These are phyloP conservation scores for Bolinopsis microptera DNA, from an alignment of 37 sponge, comb jelly and placozoan genomes.

Conservation along the genomic window DNA sequence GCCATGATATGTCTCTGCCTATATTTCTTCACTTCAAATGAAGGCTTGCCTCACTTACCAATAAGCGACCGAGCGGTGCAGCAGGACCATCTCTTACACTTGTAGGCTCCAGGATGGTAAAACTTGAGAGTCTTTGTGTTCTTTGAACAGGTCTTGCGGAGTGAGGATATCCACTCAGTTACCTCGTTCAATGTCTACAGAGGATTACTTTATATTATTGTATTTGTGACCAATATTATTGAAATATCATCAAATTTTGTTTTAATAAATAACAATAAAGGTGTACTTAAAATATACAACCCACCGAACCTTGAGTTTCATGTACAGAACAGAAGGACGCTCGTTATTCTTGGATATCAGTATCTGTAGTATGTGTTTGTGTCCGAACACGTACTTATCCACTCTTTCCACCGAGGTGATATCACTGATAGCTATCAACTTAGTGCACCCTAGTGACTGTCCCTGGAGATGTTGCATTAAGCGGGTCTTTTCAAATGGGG, in stretches of 20 bases:
- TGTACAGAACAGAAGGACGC: slow-evolving; percentile 28
- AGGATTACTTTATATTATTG: not conserved
- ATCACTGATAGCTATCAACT: slow-evolving; percentile 52
- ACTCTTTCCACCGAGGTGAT: slow-evolving; percentile 53
- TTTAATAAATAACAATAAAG: too few relatives aligned
- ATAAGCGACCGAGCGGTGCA: slow-evolving; percentile 71
- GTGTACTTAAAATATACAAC: too few relatives aligned
- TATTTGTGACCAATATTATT: too few relatives aligned
- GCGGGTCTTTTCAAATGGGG: too few relatives aligned
- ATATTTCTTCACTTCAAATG: too few relatives aligned
- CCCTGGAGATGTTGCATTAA: too few relatives aligned
- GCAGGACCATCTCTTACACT: slow-evolving; percentile 88
- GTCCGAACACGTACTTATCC: slow-evolving; percentile 62
- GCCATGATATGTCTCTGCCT: too few relatives aligned
- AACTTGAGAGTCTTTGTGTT: slow-evolving; percentile 82
- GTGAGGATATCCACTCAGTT: slow-evolving; percentile 90
- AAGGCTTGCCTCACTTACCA: too few relatives aligned
- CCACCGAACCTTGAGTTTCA: slow-evolving; percentile 46
- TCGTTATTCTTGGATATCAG: slow-evolving; percentile 22
- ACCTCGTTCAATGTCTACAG: slow-evolving; percentile 84
- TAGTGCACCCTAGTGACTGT: not conserved
- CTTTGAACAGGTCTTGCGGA: slow-evolving; percentile 88
- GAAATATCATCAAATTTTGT: too few relatives aligned
- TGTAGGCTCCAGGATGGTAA: slow-evolving; percentile 89
- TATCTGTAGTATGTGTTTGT: slow-evolving; percentile 41